Evolutionary conservation across 2,797 vertebrate species (phyloP).

Genomic region (Dromococcyx pavoninus): DNA sequence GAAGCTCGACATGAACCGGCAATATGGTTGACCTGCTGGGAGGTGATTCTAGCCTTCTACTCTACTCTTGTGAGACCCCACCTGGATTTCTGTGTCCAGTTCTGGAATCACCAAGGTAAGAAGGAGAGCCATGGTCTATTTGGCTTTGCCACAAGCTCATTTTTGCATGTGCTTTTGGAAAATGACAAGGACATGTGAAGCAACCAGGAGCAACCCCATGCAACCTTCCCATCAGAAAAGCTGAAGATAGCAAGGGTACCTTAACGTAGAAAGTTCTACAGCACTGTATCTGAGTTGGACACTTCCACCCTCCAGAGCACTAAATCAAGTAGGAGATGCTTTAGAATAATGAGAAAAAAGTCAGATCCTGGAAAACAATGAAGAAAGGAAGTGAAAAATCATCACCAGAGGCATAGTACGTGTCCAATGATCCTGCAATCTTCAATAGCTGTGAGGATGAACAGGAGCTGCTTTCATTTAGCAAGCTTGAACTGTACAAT

Average conservation of each 20-base stretch:
- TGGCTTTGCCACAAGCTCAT: background rate
- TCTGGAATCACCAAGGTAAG: too few relatives aligned
- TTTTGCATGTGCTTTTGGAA: background rate
- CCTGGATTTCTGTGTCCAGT: too few relatives aligned
- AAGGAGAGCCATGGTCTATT: background rate
- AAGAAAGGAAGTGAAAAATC: background rate
- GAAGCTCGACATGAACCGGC: too few relatives aligned
- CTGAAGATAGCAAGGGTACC: background rate
- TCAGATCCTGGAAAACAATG: background rate
- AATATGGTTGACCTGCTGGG: too few relatives aligned
- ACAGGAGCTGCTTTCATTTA: background rate
- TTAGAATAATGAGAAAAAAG: background rate
- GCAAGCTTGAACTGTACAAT: background rate
- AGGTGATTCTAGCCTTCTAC: too few relatives aligned
- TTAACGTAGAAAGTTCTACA: background rate
- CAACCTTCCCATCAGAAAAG: background rate
- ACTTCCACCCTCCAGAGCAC: background rate
- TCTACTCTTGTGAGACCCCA: too few relatives aligned
- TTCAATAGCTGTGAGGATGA: background rate
- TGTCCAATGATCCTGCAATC: fast-evolving
- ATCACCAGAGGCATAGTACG: background rate
- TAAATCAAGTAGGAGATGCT: background rate
- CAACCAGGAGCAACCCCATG: fast-evolving
- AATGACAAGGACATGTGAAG: background rate
- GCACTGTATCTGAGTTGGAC: background rate